Evolutionary conservation across 2,113 vertebrate species (phyloP).

Genomic region (Xenus cinereus): DNA sequence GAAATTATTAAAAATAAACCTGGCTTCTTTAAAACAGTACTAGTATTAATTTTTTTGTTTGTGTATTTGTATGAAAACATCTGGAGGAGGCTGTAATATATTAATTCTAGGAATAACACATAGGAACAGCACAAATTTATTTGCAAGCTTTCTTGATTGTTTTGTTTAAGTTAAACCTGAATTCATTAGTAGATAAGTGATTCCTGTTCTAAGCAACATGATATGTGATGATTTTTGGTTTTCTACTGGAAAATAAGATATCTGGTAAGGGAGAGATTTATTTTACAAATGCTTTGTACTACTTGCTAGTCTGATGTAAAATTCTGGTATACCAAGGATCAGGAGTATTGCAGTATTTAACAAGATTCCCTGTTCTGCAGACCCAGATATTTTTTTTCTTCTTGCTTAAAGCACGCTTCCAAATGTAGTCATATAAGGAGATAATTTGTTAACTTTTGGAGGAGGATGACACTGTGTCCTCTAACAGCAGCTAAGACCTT

Average conservation of each 20-base stretch:
- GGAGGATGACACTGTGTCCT: background rate
- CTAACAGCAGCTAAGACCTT: background rate
- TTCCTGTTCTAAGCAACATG: background rate
- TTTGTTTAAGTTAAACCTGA: background rate
- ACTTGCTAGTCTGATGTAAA: background rate
- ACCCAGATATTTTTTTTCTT: background rate
- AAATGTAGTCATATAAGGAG: background rate
- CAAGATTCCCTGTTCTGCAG: background rate
- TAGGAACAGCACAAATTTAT: background rate
- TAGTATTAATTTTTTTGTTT: background rate
- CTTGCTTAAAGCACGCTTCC: background rate
- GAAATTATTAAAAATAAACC: background rate
- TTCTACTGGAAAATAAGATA: background rate
- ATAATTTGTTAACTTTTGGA: background rate
- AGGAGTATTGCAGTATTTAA: background rate
- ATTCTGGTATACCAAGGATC: background rate
- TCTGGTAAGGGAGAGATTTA: background rate
- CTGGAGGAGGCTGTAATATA: background rate
- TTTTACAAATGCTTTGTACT: background rate
- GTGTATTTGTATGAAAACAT: background rate
- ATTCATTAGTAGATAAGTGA: background rate
- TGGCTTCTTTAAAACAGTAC: background rate
- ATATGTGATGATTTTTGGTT: background rate
- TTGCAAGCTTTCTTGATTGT: background rate
- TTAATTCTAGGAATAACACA: background rate